These are phyloP conservation scores for Shinisaurus crocodilurus DNA, from an alignment of 2,113 vertebrate species.

Conservation along the genomic window DNA sequence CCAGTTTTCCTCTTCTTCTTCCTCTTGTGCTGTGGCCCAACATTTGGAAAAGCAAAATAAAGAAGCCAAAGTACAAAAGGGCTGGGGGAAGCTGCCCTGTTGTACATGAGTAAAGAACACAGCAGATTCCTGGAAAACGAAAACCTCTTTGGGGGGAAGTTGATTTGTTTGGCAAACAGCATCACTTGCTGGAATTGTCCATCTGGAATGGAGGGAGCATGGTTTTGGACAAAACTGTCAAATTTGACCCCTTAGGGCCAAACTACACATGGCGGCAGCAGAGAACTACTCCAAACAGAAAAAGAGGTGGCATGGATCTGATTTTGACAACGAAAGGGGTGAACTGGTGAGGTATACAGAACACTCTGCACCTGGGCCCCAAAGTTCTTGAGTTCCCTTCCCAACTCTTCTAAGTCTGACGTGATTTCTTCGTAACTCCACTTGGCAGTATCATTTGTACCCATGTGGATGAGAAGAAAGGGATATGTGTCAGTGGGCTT, in stretches of 20 bases:
- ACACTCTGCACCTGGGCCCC: no score
- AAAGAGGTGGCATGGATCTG: neutral
- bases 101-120: constrained; percentile 25
- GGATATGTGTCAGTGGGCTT: no score
- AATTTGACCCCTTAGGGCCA: neutral
- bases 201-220: neutral
- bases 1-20: accelerated
- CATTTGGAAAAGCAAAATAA: constrained; percentile 50
- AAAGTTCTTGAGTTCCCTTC: no score
- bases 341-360: neutral
- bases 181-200: neutral
- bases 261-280: neutral
- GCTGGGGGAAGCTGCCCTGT: constrained; percentile 29
- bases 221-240: no score
- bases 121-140: constrained; percentile 45
- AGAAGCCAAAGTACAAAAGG: constrained; percentile 27
- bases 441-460: no score
- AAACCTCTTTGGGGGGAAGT: neutral
- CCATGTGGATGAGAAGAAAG: no score
- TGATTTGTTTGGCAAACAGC: neutral
- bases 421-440: no score
- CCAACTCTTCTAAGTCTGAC: no score
- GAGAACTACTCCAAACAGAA: neutral
- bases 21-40: constrained; percentile 24
- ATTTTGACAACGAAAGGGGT: neutral